Base-by-base conservation (phyloP, 2,797 vertebrate species). In the Silurus lanzhouensis region DNA sequence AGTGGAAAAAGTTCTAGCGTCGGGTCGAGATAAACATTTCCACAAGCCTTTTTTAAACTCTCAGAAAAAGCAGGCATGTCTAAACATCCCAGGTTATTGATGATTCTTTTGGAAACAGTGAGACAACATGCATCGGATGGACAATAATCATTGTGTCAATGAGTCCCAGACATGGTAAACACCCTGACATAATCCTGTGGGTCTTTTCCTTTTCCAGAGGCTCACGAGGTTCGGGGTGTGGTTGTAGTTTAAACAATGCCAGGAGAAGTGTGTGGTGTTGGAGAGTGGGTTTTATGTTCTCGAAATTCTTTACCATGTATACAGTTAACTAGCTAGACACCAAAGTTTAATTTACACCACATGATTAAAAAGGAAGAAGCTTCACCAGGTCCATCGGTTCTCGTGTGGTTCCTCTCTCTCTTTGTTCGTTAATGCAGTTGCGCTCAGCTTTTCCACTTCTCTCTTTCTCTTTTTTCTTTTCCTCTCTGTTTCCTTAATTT, bases 11-110 rank as follows among this genome's bases (percentile, higher is more conserved):
- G 5, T 74, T 79, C 22, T 9, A 25, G 9, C n/a, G 68, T n/a
- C 22, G 31, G 79, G 31, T 76, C 31, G 67, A 31, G 48, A 20
- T 14, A 58, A 85, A 74, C 44, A 58, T 63, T 48, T 84, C 38
- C 48, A 66, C 31, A 27, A 57, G 20, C 19, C 14, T 25, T 5
- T 19, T 2, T 10, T 25, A 22, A 75, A 75, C 52, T 3, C 55
- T 57, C 72, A 55, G 48, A 17, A 10, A 27, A 75, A 55, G 48
- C 48, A 52, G 48, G 48, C 48, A 10, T 52, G 48, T 10, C 48
- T 52, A 48, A 66, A 31, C 66, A 14, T 13, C 22, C n/a, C 46
- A 17, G 14, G 52, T 48, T 75, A 25, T 75, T 17, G n/a, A 25
- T 25, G 48, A 5, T 52, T 46, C 20, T 72, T 64, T 46, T 72